These are phyloP conservation scores for Tetragonula carbonaria DNA, from an alignment of 2,888 invertebrate species.

Conservation along the genomic window DNA sequence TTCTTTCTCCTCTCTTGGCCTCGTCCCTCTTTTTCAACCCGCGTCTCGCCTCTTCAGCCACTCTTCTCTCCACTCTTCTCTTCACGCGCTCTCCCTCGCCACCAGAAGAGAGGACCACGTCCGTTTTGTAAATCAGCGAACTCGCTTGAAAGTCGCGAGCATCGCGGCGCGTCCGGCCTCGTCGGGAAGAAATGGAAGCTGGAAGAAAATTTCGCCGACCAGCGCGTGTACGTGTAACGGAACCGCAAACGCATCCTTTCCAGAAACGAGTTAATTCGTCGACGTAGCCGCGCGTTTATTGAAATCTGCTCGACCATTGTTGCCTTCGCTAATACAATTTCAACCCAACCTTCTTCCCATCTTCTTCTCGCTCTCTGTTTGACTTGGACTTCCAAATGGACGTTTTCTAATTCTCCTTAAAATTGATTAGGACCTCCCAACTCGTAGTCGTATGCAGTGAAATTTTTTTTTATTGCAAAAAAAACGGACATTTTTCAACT, in stretches of 20 bases:
- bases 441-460: too few relatives aligned
- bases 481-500: too few relatives aligned
- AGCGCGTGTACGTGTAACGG: constrained; percentile 5
- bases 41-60: constrained; percentile 23
- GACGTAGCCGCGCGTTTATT: constrained; percentile 1
- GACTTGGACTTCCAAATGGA: constrained; percentile 4
- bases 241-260: constrained; percentile 23
- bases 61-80: not conserved
- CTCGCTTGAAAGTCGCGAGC: constrained; percentile 58
- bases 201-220: constrained; percentile 21
- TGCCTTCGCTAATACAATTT: constrained; percentile 19
- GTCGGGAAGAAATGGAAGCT: constrained; percentile 6
- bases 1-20: constrained; percentile 29
- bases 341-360: not conserved
- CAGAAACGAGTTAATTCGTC: constrained; percentile 45
- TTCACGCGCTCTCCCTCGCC: not conserved
- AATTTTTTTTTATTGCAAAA: too few relatives aligned
- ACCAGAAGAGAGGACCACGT: constrained; percentile 32
- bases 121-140: constrained; percentile 66
- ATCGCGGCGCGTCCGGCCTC: not conserved
- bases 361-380: constrained; percentile 9
- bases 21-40: constrained; percentile 15
- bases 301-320: too few relatives aligned
- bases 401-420: constrained; percentile 13
- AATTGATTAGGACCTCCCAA: not conserved